These are phyloP conservation scores for Scaptomyza reducta DNA, from an alignment of 2,888 invertebrate species.

Conservation along the genomic window DNA sequence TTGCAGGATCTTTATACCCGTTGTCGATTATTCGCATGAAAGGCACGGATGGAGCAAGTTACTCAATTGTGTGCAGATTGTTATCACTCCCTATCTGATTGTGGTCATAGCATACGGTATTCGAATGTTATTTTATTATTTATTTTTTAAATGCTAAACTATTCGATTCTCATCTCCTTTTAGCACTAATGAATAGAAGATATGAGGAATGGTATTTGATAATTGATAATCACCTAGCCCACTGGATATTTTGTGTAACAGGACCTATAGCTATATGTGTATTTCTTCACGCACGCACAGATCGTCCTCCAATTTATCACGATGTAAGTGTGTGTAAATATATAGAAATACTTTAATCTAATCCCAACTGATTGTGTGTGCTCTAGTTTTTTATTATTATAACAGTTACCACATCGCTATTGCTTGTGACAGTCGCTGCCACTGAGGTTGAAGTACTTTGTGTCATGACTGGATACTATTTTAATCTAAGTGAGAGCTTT, in stretches of 20 bases:
- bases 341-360: neutral
- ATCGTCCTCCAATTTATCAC: constrained; percentile 52
- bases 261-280: constrained; percentile 47
- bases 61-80: constrained; percentile 69
- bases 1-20: constrained; percentile 59
- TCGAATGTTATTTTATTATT: neutral
- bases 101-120: neutral
- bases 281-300: constrained; percentile 45
- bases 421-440: constrained; percentile 30
- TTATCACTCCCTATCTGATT: constrained; percentile 55
- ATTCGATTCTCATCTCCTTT: no score
- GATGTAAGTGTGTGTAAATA: constrained; percentile 25
- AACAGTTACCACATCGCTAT: constrained; percentile 28
- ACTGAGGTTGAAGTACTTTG: constrained; percentile 50
- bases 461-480: constrained; percentile 34
- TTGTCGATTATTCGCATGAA: constrained; percentile 62
- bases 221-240: constrained; percentile 1
- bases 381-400: constrained; percentile 32
- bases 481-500: constrained; percentile 40
- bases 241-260: constrained; percentile 35
- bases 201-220: constrained; percentile 24
- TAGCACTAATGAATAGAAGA: constrained; percentile 24
- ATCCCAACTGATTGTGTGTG: neutral
- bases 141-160: no score
- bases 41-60: constrained; percentile 80